These are phyloP conservation scores for Xylocampa areola DNA, from an alignment of 2,888 invertebrate species.

Conservation along the genomic window DNA sequence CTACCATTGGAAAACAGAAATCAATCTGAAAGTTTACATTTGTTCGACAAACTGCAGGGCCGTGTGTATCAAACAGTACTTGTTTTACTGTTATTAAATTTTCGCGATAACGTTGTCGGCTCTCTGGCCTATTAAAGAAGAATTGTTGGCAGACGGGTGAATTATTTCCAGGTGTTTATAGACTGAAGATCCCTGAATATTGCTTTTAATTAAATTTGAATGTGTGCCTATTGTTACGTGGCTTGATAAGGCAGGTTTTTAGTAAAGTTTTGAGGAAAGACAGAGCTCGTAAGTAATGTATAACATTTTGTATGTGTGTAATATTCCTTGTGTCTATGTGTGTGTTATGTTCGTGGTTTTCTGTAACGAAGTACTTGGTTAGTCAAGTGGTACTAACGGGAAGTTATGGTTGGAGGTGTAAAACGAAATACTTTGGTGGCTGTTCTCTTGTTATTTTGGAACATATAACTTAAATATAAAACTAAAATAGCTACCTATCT, in stretches of 20 bases:
- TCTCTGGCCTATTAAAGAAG: slow-evolving; percentile 76
- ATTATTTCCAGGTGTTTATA: slow-evolving; percentile 73
- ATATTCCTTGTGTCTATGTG: slow-evolving; percentile 9
- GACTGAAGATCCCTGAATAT: slow-evolving; percentile 65
- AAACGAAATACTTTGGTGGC: slow-evolving; percentile 39
- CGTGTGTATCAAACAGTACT: slow-evolving; percentile 61
- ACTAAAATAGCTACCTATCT: too few species aligned
- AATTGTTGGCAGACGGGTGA: slow-evolving; percentile 73
- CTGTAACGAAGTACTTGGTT: slow-evolving; percentile 39
- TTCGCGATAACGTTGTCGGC: slow-evolving; percentile 74
- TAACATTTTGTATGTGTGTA: slow-evolving; percentile 20
- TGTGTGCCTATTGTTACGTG: slow-evolving; percentile 54
- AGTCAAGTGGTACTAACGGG: slow-evolving; percentile 38
- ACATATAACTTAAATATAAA: too few species aligned
- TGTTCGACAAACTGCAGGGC: slow-evolving; percentile 16
- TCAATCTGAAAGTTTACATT: too few species aligned
- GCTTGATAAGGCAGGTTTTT: slow-evolving; percentile 46
- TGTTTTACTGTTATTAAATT: slow-evolving; percentile 80
- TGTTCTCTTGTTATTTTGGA: too few species aligned
- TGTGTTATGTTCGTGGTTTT: slow-evolving; percentile 28
- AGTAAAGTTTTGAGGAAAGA: slow-evolving; percentile 47
- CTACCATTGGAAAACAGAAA: too few species aligned
- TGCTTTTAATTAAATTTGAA: slow-evolving; percentile 76
- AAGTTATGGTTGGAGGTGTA: slow-evolving; percentile 40
- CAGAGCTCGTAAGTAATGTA: slow-evolving; percentile 39